These are phyloP conservation scores for Xenopus petersii DNA, from an alignment of 2,797 vertebrate genomes.

Conservation along the genomic window DNA sequence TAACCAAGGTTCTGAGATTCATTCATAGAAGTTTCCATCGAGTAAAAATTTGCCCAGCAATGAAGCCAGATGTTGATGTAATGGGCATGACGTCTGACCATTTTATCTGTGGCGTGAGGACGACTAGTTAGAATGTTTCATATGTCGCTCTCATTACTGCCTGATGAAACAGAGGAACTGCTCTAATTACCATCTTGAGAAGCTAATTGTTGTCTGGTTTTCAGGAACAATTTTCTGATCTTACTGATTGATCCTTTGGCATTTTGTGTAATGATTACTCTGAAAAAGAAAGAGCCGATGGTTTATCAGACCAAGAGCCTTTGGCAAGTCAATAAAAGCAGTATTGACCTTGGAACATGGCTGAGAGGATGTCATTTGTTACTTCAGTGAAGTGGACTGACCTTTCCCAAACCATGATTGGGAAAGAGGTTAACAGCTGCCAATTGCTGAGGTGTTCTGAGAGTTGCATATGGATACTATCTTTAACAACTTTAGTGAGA, in stretches of 20 bases:
- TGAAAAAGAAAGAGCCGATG: slow-evolving; percentile 10
- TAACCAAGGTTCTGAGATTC: too few species aligned
- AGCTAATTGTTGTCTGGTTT: slow-evolving; percentile 33
- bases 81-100: too few species aligned
- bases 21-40: too few species aligned
- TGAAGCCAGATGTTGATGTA: too few species aligned
- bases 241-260: slow-evolving; percentile 32
- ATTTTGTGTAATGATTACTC: slow-evolving; percentile 21
- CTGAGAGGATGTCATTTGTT: slow-evolving; percentile 49
- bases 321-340: slow-evolving; percentile 46
- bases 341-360: slow-evolving; percentile 39
- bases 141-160: background rate
- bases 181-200: slow-evolving; percentile 21
- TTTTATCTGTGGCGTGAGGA: background rate
- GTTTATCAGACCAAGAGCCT: slow-evolving; percentile 43
- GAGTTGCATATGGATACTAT: slow-evolving; percentile 47
- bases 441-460: slow-evolving; percentile 47
- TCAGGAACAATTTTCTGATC: slow-evolving; percentile 35
- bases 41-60: too few species aligned
- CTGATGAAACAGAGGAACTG: slow-evolving; percentile 31
- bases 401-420: slow-evolving; percentile 46
- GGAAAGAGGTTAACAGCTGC: slow-evolving; percentile 50
- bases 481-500: slow-evolving; percentile 28
- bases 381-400: slow-evolving; percentile 47
- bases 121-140: background rate